These are phyloP conservation scores for Serilophus lunatus DNA, from an alignment of 2,113 vertebrate species.

Conservation along the genomic window DNA sequence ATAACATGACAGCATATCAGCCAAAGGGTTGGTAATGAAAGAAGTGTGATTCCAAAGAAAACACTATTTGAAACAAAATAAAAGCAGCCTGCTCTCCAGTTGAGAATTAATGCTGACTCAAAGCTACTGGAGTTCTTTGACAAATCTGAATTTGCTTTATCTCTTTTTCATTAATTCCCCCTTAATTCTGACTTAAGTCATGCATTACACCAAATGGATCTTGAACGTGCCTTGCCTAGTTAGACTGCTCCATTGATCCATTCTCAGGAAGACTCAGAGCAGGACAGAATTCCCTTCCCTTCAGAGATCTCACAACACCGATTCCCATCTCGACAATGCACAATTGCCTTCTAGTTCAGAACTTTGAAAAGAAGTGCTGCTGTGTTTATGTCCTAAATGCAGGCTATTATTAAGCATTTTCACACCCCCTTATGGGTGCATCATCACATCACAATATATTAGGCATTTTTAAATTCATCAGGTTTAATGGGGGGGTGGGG, in stretches of 20 bases:
- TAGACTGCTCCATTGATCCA: background rate
- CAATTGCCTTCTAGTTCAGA: background rate
- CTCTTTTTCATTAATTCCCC: background rate
- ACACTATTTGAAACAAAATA: background rate
- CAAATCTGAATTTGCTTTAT: background rate
- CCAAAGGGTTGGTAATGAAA: background rate
- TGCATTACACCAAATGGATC: background rate
- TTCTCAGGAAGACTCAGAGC: background rate
- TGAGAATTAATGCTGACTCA: background rate
- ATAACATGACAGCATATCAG: background rate
- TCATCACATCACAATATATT: background rate
- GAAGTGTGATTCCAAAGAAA: background rate
- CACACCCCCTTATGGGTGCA: background rate
- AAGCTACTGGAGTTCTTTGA: background rate
- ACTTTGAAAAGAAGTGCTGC: background rate
- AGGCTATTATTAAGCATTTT: background rate
- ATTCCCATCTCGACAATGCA: background rate
- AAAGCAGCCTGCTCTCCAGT: background rate
- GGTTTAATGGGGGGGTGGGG: fast-evolving
- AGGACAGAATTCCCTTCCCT: background rate
- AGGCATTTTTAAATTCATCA: background rate
- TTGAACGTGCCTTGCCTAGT: background rate
- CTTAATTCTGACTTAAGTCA: background rate
- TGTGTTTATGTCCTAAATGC: background rate
- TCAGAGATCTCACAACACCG: background rate